Evolutionary conservation across 2,888 invertebrate species (phyloP), one percentile per base, ranked within the genome.

Genomic region (Catocala nupta): DNA sequence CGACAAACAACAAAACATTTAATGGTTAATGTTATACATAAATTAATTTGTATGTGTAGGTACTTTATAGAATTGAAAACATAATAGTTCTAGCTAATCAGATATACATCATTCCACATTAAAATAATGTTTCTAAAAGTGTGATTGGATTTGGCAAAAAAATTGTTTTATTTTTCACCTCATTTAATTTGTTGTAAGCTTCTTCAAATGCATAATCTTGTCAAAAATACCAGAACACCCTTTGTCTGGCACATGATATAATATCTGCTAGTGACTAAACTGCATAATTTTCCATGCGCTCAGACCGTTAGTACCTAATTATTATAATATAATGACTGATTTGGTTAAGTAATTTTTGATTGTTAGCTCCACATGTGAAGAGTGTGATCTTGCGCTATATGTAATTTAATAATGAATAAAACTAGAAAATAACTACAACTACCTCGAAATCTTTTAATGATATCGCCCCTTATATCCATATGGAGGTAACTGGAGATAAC

Each of bases 311-410:
- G 77, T 78, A 77, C 77, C 77, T 77, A 78, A 78, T 77, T 78
- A 76, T 81, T 81, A 78, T 81, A 81, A 81, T 82, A 80, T 81
- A 83, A 86, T 81, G 90, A 90, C 90, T 90, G 90, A 91, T 89
- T 90, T 90, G 85, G 77, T 89, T 90, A 89, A 89, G 90, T 87
- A 81, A 73, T 72, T 78, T 81, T 75, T 75, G 70, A 75, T 77
- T 75, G 68, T 76, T 67, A 67, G 65, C 77, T 66, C 69, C 65
- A 65, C 58, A 55, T 55, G 56, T 56, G 50, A 55, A 53, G 51
- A 59, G 50, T 73, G 67, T 70, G 68, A 70, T 68, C 60, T 65
- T 63, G 47, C 59, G 59, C 61, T 64, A 63, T 65, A 66, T 76
- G 68, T 72, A 68, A 77, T 77, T 50, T 51, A 65, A 75, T 63